Conservation (phyloP, 2,888 invertebrate species). For the Protodeltote pygarga region DNA sequence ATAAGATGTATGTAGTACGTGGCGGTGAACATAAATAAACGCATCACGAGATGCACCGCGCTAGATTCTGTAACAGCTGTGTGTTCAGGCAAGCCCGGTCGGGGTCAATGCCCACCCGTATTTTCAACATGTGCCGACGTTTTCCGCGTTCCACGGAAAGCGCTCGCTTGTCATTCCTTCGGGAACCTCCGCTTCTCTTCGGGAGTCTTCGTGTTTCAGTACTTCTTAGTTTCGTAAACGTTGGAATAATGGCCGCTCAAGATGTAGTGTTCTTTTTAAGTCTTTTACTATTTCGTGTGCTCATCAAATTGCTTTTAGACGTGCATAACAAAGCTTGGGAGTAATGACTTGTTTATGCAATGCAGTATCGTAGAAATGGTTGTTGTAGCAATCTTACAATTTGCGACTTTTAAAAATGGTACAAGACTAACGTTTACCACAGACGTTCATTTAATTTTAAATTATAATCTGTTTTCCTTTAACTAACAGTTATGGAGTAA, state of each 20-base stretch:
- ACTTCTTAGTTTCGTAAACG: slow-evolving; percentile 43
- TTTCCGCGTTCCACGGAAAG: slow-evolving; percentile 86
- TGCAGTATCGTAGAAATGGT: slow-evolving; percentile 11
- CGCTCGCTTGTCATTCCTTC: slow-evolving; percentile 80
- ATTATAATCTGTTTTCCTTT: no score
- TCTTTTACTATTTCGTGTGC: slow-evolving; percentile 29
- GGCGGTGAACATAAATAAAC: slow-evolving; percentile 70
- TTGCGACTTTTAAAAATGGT: slow-evolving; percentile 13
- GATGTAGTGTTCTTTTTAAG: slow-evolving; percentile 36
- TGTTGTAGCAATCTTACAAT: slow-evolving; percentile 7
- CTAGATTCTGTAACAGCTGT: slow-evolving; percentile 83
- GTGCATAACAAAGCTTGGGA: slow-evolving; percentile 18
- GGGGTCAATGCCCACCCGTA: slow-evolving; percentile 85
- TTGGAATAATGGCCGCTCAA: slow-evolving; percentile 32
- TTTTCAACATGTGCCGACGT: slow-evolving; percentile 86
- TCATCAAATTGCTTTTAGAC: slow-evolving; percentile 37
- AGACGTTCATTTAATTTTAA: no score
- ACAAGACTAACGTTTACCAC: no score
- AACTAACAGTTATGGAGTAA: no score
- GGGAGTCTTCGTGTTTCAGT: slow-evolving; percentile 53
- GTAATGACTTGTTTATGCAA: slow-evolving; percentile 37
- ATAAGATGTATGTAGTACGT: slow-evolving; percentile 56
- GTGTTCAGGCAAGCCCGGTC: slow-evolving; percentile 73
- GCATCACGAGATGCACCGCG: slow-evolving; percentile 72
- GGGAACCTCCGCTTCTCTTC: slow-evolving; percentile 73